Evolutionary conservation across 2,797 vertebrate genomes (phyloP).

Genomic region (Gymnodraco acuticeps): DNA sequence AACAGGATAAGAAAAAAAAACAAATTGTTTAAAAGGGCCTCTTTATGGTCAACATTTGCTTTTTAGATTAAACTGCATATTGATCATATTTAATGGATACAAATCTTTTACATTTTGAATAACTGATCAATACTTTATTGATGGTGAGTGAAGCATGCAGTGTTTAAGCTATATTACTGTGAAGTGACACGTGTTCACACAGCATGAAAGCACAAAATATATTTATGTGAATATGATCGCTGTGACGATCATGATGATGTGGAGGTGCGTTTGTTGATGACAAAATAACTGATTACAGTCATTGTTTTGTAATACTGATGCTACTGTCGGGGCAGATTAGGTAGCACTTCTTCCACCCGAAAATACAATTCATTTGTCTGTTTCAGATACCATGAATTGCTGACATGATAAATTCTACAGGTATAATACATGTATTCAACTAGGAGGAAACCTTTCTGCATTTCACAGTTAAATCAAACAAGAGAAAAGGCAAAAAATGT

Average conservation of each 20-base stretch:
- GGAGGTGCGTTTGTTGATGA: slow-evolving; percentile 5
- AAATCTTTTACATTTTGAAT: slow-evolving; percentile 9
- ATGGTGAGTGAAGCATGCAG: neutral
- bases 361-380: no score
- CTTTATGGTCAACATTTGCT: neutral
- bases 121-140: slow-evolving; percentile 15
- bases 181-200: neutral
- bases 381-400: no score
- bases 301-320: neutral
- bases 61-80: slow-evolving; percentile 12
- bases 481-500: neutral
- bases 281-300: slow-evolving; percentile 8
- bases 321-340: neutral
- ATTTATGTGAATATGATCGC: neutral
- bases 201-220: neutral
- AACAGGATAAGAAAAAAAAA: no score
- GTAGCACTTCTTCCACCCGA: no score
- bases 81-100: slow-evolving; percentile 13
- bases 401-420: no score
- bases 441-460: no score
- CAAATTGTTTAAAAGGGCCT: no score
- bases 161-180: slow-evolving; percentile 1
- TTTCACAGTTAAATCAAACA: no score
- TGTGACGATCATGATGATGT: neutral
- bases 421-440: no score